These are phyloP conservation scores for Sus scrofa DNA, from an alignment of 2,113 vertebrate genomes.

Conservation along the genomic window T2T-Sscrofa CM000817.6:162965001-162965500, in stretches of 20 bases:
- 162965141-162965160: not conserved
- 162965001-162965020: not conserved
- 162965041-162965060: not conserved
- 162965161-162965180: not conserved
- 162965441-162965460: conserved; percentile 86
- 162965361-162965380: conserved; percentile 93
- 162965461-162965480: not conserved
- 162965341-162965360: conserved; percentile 97
- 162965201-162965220: conserved; percentile 91
- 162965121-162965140: not conserved
- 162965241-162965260: conserved; percentile 94
- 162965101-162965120: not conserved
- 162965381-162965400: conserved; percentile 93
- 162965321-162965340: conserved; percentile 98
- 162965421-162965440: conserved; percentile 96
- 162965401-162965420: conserved; percentile 96
- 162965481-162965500: not conserved
- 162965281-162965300: conserved; percentile 97
- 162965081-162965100: not conserved
- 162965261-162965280: conserved; percentile 94
- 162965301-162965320: conserved; percentile 99
- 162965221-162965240: conserved; percentile 96
- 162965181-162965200: conserved; percentile 13
- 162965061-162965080: not conserved
- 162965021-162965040: not conserved